These are phyloP conservation scores for Ginglymostoma cirratum DNA, from an alignment of 2,113 vertebrate genomes.

Conservation along the genomic window DNA sequence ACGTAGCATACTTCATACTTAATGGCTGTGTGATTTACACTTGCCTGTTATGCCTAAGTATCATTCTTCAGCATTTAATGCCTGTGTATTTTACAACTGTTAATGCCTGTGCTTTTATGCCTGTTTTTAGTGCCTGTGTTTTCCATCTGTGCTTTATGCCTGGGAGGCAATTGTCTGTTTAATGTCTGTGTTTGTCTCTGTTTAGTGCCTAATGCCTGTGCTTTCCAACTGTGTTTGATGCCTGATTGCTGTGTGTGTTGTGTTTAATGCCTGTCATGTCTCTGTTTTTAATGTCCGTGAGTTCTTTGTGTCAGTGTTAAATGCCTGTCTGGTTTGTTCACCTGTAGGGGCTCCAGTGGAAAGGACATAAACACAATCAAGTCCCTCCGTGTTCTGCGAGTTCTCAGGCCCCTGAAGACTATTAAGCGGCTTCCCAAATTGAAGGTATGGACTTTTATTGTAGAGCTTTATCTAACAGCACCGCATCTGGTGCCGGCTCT, in stretches of 20 bases:
- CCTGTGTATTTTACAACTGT: background rate
- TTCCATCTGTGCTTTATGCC: background rate
- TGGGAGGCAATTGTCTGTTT: background rate
- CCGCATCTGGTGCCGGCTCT: background rate
- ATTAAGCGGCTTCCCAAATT: conserved; percentile 97
- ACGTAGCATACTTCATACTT: background rate
- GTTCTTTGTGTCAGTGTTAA: background rate
- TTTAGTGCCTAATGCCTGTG: background rate
- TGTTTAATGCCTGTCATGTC: background rate
- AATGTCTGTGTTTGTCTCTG: background rate
- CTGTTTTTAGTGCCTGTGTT: background rate
- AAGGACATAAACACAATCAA: conserved; percentile 98
- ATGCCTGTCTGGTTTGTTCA: background rate
- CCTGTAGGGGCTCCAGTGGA: conserved; percentile 67
- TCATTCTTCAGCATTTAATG: background rate
- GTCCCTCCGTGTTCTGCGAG: conserved; percentile 86
- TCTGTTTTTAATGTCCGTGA: background rate
- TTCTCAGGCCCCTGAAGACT: conserved; percentile 90
- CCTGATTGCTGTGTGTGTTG: too few relatives aligned
- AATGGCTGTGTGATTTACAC: background rate
- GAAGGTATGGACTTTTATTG: conserved; percentile 63
- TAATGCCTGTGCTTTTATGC: background rate
- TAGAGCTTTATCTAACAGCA: background rate
- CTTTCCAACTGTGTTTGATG: background rate
- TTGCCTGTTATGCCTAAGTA: background rate